phyloP scores from a whole-genome alignment of 2,113 vertebrate genomes.

The Microcebus griseorufus region DNA sequence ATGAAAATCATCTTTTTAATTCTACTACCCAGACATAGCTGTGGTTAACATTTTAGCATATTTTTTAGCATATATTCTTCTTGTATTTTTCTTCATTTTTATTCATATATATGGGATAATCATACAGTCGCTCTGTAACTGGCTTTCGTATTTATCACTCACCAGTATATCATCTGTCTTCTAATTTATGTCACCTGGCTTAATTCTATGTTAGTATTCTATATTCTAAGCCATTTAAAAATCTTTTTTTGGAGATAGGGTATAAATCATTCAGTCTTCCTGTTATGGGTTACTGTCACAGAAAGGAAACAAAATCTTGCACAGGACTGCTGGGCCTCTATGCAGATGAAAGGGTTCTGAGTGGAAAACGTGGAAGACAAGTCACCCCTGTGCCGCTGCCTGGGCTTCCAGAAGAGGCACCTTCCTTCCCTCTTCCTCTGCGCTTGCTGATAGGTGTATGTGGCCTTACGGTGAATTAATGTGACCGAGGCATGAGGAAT shows the following conservation, averaged over 20 bases:
- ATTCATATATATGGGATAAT: neutral
- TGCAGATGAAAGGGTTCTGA: neutral
- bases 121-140: neutral
- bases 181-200: neutral
- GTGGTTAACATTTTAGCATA: neutral
- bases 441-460: neutral
- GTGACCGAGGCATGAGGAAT: neutral
- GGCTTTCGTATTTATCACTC: neutral
- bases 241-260: neutral
- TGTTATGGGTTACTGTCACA: neutral
- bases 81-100: neutral
- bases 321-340: neutral
- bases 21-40: neutral
- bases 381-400: neutral
- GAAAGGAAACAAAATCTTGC: neutral
- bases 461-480: neutral
- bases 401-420: neutral
- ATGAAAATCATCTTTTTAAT: neutral
- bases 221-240: neutral
- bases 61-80: neutral
- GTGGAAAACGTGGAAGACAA: neutral
- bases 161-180: neutral
- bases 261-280: neutral
- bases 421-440: neutral
- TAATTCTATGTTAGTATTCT: neutral